Percentiles rank a stretch among this genome's conserved stretches.
Evolutionary conservation across 1,140 invertebrate genomes (phyloP).

Genomic region (Theocolax elegans): DNA sequence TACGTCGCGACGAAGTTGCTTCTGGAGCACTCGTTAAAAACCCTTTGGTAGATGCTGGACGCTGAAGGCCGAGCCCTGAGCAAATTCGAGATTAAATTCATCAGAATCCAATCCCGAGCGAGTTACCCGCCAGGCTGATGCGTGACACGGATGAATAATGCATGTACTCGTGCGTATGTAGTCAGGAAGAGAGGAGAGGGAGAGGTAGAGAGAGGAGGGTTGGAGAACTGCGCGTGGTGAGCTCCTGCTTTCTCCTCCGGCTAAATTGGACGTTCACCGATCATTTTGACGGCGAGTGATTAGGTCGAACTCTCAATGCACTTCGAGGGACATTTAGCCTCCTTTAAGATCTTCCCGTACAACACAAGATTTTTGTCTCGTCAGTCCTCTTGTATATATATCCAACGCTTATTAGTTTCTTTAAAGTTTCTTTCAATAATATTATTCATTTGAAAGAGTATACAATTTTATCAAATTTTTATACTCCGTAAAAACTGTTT

Average conservation of each 20-base stretch:
- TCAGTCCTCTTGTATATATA: too few species aligned
- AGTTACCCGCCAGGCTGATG: slow-evolving; percentile 51
- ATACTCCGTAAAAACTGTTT: too few species aligned
- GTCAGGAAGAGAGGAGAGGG: too few species aligned
- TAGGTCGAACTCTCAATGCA: slow-evolving; percentile 16
- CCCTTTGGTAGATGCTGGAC: neutral
- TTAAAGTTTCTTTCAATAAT: too few species aligned
- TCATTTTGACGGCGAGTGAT: slow-evolving; percentile 44
- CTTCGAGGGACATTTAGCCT: neutral
- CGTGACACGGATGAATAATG: slow-evolving; percentile 62
- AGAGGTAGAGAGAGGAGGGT: too few species aligned
- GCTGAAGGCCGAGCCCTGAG: slow-evolving; percentile 54
- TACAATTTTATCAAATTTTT: too few species aligned
- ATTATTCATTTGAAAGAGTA: too few species aligned
- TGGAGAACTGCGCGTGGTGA: too few species aligned
- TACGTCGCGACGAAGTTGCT: neutral
- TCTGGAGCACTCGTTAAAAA: slow-evolving; percentile 36
- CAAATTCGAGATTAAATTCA: slow-evolving; percentile 68
- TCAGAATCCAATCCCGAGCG: slow-evolving; percentile 64
- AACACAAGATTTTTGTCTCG: too few species aligned
- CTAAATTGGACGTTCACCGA: slow-evolving; percentile 48
- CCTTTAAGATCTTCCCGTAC: too few species aligned
- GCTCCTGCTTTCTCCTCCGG: slow-evolving; percentile 38
- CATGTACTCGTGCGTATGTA: slow-evolving; percentile 47
- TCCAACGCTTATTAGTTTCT: too few species aligned